These are phyloP conservation scores for Morpho helenor DNA, from an alignment of 2,888 invertebrate species.

Conservation along the genomic window DNA sequence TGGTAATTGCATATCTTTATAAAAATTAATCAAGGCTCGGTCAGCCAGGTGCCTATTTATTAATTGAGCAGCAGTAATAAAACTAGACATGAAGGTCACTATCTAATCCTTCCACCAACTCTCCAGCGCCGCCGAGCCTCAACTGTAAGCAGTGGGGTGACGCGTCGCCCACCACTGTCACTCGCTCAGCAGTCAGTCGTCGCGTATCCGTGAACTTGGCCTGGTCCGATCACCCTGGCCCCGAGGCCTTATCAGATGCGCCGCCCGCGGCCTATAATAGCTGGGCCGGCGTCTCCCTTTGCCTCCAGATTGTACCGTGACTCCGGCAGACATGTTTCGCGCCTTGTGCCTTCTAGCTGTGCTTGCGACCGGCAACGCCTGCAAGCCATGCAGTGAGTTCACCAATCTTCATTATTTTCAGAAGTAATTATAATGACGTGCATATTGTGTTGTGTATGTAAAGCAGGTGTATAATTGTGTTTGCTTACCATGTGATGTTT, in stretches of 20 bases:
- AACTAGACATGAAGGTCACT: conserved; percentile 52
- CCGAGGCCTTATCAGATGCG: conserved; percentile 70
- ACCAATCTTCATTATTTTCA: conserved; percentile 19
- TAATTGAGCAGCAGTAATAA: conserved; percentile 12
- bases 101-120: conserved; percentile 48
- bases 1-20: too few species aligned
- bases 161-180: conserved; percentile 41
- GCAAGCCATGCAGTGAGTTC: conserved; percentile 72
- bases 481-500: conserved; percentile 2
- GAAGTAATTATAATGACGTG: background rate
- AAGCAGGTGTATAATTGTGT: conserved; percentile 4
- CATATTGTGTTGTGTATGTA: conserved; percentile 11
- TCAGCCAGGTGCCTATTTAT: too few species aligned
- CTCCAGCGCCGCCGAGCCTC: conserved; percentile 35
- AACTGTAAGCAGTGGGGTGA: conserved; percentile 39
- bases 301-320: conserved; percentile 65
- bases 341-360: conserved; percentile 59
- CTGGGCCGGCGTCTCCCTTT: conserved; percentile 70
- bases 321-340: conserved; percentile 73
- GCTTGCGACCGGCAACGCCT: conserved; percentile 54
- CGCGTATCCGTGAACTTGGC: conserved; percentile 76
- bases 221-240: conserved; percentile 68
- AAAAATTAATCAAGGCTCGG: too few species aligned
- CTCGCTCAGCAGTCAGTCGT: conserved; percentile 59
- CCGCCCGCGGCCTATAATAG: conserved; percentile 77